Percentiles rank a stretch among this genome's conserved stretches.
These are phyloP conservation scores for Apogon hyalosoma DNA, from an alignment of 2,797 vertebrate species.

Conservation along the genomic window DNA sequence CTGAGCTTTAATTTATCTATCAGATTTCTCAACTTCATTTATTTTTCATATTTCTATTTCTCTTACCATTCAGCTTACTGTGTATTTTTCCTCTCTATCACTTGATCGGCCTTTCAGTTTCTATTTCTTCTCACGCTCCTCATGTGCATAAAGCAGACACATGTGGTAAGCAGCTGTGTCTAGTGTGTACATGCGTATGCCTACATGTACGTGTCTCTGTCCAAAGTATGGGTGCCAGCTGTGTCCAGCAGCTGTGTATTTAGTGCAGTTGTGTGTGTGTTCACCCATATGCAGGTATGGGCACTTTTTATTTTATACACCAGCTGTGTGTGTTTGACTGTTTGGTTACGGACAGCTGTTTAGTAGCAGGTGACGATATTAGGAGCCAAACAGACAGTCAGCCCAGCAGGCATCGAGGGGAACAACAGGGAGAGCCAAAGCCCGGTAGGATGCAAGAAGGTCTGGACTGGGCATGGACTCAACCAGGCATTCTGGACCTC, in stretches of 20 bases:
- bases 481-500: constrained; percentile 42
- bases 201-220: constrained; percentile 39
- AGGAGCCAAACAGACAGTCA: constrained; percentile 65
- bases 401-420: constrained; percentile 48
- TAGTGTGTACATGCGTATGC: constrained; percentile 23
- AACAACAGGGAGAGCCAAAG: constrained; percentile 26
- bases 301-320: constrained; percentile 40
- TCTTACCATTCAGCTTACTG: not conserved
- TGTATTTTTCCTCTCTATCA: not conserved
- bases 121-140: constrained; percentile 11
- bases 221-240: constrained; percentile 66
- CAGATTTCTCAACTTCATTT: constrained; percentile 15
- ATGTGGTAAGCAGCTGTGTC: constrained; percentile 61
- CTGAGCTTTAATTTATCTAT: constrained; percentile 29
- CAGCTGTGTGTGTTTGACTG: constrained; percentile 71
- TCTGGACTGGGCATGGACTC: constrained; percentile 43
- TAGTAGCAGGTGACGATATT: constrained; percentile 75
- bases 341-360: constrained; percentile 77
- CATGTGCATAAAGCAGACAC: constrained; percentile 35
- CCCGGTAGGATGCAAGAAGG: constrained; percentile 49
- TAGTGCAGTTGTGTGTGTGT: constrained; percentile 17
- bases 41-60: not conserved
- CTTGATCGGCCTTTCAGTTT: not conserved
- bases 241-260: constrained; percentile 69
- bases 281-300: constrained; percentile 48